Conservation (phyloP, 2,113 vertebrate genomes). For the Uria aalge region DNA sequence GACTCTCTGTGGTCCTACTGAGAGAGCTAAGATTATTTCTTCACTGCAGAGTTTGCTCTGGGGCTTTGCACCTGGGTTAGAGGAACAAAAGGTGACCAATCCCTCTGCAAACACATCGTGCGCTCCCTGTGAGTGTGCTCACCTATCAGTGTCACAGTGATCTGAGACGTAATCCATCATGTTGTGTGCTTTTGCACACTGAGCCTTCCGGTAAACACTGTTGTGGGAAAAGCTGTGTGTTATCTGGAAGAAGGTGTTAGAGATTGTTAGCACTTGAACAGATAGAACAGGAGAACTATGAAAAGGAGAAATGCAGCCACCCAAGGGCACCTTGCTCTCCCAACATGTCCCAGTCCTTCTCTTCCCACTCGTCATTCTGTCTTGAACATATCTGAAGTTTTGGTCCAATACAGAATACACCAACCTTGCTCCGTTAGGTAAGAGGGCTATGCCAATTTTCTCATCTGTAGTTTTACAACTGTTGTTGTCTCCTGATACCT, state of each 20-base stretch:
- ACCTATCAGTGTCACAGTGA: not conserved
- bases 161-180: not conserved
- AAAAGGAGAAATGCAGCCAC: not conserved
- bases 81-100: not conserved
- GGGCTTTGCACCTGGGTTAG: not conserved
- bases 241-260: not conserved
- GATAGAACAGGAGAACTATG: accelerated
- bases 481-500: not conserved
- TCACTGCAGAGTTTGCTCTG: not conserved
- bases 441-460: not conserved
- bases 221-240: not conserved
- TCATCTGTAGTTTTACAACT: not conserved
- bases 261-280: not conserved
- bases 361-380: not conserved
- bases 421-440: not conserved
- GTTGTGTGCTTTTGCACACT: not conserved
- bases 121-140: not conserved
- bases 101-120: not conserved
- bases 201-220: not conserved
- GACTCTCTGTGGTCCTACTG: not conserved
- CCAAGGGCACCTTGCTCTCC: not conserved
- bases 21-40: not conserved
- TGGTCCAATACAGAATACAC: not conserved
- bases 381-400: not conserved
- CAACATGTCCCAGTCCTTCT: not conserved